Evolutionary conservation across 1,140 invertebrate species (phyloP).

Genomic region (Rhagoletis zephyria): DNA sequence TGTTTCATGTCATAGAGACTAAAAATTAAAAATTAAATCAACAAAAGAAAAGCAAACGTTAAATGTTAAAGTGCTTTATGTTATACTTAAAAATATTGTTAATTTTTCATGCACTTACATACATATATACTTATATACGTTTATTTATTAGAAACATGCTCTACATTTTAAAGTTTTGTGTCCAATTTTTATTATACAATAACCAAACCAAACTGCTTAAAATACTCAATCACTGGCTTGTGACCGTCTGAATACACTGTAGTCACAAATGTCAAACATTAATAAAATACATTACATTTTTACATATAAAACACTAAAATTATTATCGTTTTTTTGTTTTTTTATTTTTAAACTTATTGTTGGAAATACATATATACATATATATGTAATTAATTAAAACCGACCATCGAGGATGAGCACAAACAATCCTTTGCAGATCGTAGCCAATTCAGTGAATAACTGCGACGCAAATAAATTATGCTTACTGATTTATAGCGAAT

Average conservation of each 20-base stretch:
- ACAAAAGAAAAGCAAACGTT: conserved; percentile 34
- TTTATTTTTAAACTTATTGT: background rate
- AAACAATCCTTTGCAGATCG: too few species aligned
- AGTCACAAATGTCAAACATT: background rate
- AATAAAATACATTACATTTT: background rate
- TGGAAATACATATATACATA: background rate
- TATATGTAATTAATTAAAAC: background rate
- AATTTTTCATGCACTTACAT: background rate
- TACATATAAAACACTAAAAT: background rate
- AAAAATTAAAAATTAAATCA: conserved; percentile 30
- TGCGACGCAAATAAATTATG: too few species aligned
- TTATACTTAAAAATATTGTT: background rate
- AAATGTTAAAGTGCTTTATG: background rate
- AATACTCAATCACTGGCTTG: conserved; percentile 1
- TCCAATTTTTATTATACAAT: background rate
- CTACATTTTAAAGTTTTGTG: background rate
- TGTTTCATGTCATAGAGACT: background rate
- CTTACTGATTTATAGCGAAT: too few species aligned
- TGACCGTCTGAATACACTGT: background rate
- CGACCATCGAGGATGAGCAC: too few species aligned
- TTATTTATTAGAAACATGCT: background rate
- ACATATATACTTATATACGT: background rate
- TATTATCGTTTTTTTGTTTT: background rate
- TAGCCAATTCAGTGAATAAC: too few species aligned
- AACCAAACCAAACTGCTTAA: background rate